Base-by-base conservation (phyloP, 2,888 invertebrate genomes). In the Strigamia crassipes region DNA sequence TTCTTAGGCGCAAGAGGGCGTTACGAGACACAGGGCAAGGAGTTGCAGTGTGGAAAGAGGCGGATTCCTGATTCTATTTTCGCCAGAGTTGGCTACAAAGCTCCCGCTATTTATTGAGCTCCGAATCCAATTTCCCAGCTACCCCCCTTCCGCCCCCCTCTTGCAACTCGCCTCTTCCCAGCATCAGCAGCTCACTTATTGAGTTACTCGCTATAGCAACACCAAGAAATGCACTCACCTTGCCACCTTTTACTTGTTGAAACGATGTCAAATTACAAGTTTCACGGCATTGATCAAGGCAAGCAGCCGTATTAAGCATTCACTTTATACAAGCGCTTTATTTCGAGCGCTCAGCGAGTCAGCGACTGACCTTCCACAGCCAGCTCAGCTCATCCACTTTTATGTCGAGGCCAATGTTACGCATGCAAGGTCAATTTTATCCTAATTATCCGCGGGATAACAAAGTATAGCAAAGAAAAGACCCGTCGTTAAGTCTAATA, bases 11-110 rank as follows among this genome's bases (percentile, higher is more conserved):
- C 73, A 27, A 73, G 73, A 73, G 73, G 73, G 73, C 73, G 73
- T 73, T 31, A n/a, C n/a, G 56, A 56, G 18, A 56, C 56, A 56
- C 56, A 56, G 73, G 73, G 31, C 73, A 27, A 73, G 13, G 73
- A 27, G 31, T 23, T 73, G 12, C 13, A 73, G 27, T 27, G 73
- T 31, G 13, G 31, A 23, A 73, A 73, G 31, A n/a, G 31, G 73
- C 73, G 31, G 73, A 73, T 73, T 73, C 73, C 73, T 73, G 73
- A 73, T 73, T 73, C 73, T 73, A 73, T 73, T 73, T 73, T 73
- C 73, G 31, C 73, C 73, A 73, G 73, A 73, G 73, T 73, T 73
- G 73, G 73, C 73, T 73, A 73, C 73, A 73, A 73, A 73, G 73
- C 73, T 73, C 73, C 73, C 73, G 73, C 73, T 73, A 73, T 73